These are phyloP conservation scores for Chromoteleia sp. DNA, from an alignment of 2,888 invertebrate genomes.

Conservation along the genomic window DNA sequence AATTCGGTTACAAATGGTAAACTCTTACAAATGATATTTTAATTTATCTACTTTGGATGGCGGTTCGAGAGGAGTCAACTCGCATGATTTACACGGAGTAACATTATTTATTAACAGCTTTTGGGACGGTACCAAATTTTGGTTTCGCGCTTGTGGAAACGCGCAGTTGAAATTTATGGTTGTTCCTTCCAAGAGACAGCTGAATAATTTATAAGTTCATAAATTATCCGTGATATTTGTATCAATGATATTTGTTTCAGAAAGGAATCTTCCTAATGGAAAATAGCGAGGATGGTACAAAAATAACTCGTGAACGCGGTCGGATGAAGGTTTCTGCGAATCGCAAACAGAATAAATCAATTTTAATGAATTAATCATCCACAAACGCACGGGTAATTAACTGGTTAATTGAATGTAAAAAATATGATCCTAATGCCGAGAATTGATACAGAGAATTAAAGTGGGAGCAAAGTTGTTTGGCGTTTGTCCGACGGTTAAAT, in stretches of 20 bases:
- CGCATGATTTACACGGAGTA: constrained; percentile 20
- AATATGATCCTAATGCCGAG: constrained; percentile 41
- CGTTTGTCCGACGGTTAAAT: constrained; percentile 65
- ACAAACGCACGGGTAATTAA: constrained; percentile 43
- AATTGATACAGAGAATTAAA: constrained; percentile 39
- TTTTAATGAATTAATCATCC: constrained; percentile 48
- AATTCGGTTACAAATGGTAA: background rate
- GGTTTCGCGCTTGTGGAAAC: background rate
- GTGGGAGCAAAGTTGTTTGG: constrained; percentile 56
- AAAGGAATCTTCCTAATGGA: constrained; percentile 3
- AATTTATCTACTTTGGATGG: no score
- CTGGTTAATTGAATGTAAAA: constrained; percentile 58
- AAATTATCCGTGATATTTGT: constrained; percentile 1
- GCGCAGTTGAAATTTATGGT: background rate
- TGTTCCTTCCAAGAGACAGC: background rate
- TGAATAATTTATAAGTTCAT: constrained; percentile 5
- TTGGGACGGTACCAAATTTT: constrained; percentile 27
- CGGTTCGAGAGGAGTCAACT: background rate
- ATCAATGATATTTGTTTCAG: background rate
- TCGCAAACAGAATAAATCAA: constrained; percentile 51
- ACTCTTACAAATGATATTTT: no score
- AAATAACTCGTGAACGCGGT: background rate
- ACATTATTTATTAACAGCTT: constrained; percentile 30
- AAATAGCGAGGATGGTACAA: background rate
- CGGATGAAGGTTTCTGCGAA: constrained; percentile 42